Percentiles rank a stretch among this genome's conserved stretches.
These are phyloP conservation scores for Meleagris gallopavo DNA, from an alignment of 2,113 vertebrate species.

Conservation along the genomic window DNA sequence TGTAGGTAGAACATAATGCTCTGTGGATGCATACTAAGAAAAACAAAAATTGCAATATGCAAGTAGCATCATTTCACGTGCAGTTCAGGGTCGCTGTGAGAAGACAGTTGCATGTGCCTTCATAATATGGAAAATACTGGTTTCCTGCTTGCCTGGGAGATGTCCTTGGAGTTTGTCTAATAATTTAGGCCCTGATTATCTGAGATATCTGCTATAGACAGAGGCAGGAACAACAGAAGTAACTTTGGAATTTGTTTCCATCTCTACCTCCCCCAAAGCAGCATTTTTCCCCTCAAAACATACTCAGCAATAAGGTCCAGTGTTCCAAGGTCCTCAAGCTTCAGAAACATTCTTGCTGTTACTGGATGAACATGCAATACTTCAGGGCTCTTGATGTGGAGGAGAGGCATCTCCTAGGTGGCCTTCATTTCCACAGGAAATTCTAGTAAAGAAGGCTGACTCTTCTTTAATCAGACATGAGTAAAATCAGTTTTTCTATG, in stretches of 20 bases:
- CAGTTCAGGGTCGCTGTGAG: background rate
- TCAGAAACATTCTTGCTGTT: background rate
- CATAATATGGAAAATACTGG: background rate
- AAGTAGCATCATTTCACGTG: background rate
- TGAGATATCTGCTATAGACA: background rate
- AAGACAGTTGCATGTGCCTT: background rate
- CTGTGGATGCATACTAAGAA: background rate
- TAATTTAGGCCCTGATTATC: background rate
- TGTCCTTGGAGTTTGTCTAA: background rate
- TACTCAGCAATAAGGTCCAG: fast-evolving
- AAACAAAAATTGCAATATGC: background rate
- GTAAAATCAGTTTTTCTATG: background rate
- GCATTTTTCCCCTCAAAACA: background rate
- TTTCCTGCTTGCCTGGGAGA: background rate
- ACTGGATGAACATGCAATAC: background rate
- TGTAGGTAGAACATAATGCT: background rate
- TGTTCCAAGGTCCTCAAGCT: background rate
- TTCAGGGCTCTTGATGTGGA: background rate
- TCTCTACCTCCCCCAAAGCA: background rate
- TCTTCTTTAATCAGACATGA: background rate
- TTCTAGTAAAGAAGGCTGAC: background rate
- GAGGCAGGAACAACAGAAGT: background rate
- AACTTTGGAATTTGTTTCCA: background rate
- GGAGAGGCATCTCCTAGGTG: background rate
- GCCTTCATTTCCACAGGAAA: background rate